Base-by-base conservation (phyloP, 2,888 invertebrate species). In the Elysia crispata region DNA sequence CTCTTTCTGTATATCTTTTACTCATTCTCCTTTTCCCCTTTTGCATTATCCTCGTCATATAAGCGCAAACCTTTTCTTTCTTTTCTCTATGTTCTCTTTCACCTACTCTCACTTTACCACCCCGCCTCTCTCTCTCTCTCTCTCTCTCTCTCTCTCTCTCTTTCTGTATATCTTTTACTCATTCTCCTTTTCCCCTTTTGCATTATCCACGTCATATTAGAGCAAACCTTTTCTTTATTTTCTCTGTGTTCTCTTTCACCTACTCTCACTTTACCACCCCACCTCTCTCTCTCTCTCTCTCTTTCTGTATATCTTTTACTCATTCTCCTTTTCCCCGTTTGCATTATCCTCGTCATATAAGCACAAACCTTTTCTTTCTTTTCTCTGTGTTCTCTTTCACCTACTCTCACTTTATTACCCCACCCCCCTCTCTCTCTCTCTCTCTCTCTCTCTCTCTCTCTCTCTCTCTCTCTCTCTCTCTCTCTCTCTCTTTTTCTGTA, bases 81-180 rank as follows among this genome's bases (percentile, higher is more conserved):
- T 54, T 20, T 54, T 54, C 54, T 54, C 54, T 54, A 15, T 20
- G 13, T 13, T 54, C 13, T 15, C 20, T 54, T 20, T 13, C 20
- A 20, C 13, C 54, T 20, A 15, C 54, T 54, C 54, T 54, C 13
- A 15, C 54, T 54, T 20, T 54, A 15, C 20, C 54, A 15, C 54
- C 20, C 54, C 20, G 13, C 20, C 54, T 54, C 54, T 54, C 54
- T 54, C 54, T 54, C 54, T 54, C 54, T 54, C 54, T 54, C 54
- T 54, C 54, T 54, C 54, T 54, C 54, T 54, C 54, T 54, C 54
- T 54, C 54, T 54, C 54, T 54, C 54, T 54, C 54, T 54, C 54
- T 54, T 13, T 54, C 13, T 54, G 54, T 54, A 20, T 54, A 20
- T 54, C 13, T 13, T 54, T 13, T 20, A 15, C 54, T 13, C 54